These are phyloP conservation scores for Drosophila nikananu DNA, from an alignment of 1,140 invertebrate species.

Conservation along the genomic window DNA sequence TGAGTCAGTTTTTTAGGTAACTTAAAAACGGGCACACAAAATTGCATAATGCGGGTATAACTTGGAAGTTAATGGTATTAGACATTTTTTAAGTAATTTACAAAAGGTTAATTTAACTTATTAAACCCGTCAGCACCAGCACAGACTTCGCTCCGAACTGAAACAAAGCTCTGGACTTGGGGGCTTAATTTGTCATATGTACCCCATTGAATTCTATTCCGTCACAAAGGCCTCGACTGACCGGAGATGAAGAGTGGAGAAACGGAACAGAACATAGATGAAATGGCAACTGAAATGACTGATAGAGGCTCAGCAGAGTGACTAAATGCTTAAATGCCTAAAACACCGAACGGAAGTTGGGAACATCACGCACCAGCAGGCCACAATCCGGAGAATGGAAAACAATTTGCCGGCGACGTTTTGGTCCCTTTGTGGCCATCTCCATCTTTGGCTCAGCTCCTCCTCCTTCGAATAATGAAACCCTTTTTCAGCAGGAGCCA, in stretches of 20 bases:
- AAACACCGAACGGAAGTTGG: conserved; percentile 50
- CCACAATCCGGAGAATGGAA: conserved; percentile 56
- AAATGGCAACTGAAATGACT: conserved; percentile 70
- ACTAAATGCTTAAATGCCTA: conserved; percentile 79
- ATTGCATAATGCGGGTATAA: not conserved
- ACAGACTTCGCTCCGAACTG: conserved; percentile 1
- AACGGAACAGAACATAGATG: conserved; percentile 34
- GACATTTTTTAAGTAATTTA: not conserved
- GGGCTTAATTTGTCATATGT: conserved; percentile 59
- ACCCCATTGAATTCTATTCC: conserved; percentile 22
- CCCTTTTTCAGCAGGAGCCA: conserved; percentile 10
- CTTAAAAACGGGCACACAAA: not conserved
- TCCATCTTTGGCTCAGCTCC: conserved; percentile 15
- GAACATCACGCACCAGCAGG: conserved; percentile 43
- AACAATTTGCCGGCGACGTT: conserved; percentile 74
- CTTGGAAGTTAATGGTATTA: not conserved
- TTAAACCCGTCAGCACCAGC: conserved; percentile 37
- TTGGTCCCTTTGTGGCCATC: conserved; percentile 40
- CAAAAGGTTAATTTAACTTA: not conserved
- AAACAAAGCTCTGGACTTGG: conserved; percentile 32
- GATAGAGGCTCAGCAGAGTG: conserved; percentile 65
- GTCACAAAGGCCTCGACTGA: conserved; percentile 23
- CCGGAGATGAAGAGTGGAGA: not conserved
- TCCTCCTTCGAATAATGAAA: conserved; percentile 8
- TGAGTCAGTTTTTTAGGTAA: not conserved